These are phyloP conservation scores for Eueides isabella DNA, from an alignment of 1,140 invertebrate genomes.

Conservation along the genomic window DNA sequence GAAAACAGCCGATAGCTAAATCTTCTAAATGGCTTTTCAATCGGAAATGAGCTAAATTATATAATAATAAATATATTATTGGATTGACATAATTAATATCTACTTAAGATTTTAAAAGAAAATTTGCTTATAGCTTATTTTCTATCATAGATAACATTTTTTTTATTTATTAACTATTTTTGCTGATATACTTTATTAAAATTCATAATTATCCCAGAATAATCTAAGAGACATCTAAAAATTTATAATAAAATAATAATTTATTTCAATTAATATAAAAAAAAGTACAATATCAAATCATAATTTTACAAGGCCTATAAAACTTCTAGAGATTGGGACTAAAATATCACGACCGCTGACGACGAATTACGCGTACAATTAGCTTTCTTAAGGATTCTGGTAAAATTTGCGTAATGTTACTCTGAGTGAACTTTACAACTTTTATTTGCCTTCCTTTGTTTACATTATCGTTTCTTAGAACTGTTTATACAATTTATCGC, in stretches of 20 bases:
- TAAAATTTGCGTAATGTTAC: constrained; percentile 1
- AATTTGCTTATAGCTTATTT: not conserved
- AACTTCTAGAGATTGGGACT: not conserved
- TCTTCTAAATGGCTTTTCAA: not conserved
- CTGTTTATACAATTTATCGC: constrained; percentile 16
- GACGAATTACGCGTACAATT: not conserved
- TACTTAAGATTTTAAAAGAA: not conserved
- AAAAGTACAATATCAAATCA: not conserved
- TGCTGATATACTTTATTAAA: too few relatives aligned
- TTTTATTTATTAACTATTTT: too few relatives aligned
- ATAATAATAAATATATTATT: too few relatives aligned
- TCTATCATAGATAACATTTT: not conserved
- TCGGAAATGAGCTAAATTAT: not conserved
- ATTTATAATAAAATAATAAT: not conserved
- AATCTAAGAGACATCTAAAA: too few relatives aligned
- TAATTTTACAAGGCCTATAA: not conserved
- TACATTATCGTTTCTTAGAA: not conserved
- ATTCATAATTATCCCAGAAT: too few relatives aligned
- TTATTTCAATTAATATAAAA: not conserved
- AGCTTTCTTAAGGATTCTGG: not conserved
- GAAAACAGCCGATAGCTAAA: not conserved
- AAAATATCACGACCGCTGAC: not conserved
- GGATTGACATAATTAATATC: not conserved
- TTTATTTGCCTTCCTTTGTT: constrained; percentile 3
- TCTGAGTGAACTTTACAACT: not conserved